Conservation (phyloP, 2,888 invertebrate species). For the Agriotes lineatus region DNA sequence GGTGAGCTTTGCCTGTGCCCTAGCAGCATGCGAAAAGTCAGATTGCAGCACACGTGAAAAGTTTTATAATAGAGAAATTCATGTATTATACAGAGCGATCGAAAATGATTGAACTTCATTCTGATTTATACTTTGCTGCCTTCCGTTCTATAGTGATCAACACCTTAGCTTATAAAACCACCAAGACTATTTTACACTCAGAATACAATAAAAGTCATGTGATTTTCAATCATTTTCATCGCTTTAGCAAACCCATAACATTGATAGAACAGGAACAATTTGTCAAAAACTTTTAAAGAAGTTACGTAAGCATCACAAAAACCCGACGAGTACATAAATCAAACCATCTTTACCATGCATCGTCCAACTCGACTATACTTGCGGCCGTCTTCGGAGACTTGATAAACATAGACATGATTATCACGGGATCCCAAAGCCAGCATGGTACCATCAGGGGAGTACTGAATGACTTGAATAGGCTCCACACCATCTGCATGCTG, state of each 20-base stretch:
- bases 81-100: no score
- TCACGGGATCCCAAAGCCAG: constrained; percentile 90
- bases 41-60: constrained; percentile 9
- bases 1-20: constrained; percentile 10
- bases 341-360: constrained; percentile 77
- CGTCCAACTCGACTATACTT: constrained; percentile 86
- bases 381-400: constrained; percentile 79
- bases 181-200: no score
- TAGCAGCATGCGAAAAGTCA: constrained; percentile 59
- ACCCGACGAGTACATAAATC: neutral
- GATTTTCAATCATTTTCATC: no score
- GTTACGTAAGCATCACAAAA: neutral
- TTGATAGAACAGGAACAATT: neutral
- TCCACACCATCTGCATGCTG: constrained; percentile 79
- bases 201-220: no score
- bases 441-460: constrained; percentile 83
- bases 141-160: no score
- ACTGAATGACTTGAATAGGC: constrained; percentile 79
- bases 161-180: no score
- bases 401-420: constrained; percentile 91
- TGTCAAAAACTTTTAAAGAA: neutral
- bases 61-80: neutral
- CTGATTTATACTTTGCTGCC: no score
- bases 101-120: no score
- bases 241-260: no score